phyloP scores from a whole-genome alignment of 1,140 invertebrate species.

The Lanistes nyassanus region DNA sequence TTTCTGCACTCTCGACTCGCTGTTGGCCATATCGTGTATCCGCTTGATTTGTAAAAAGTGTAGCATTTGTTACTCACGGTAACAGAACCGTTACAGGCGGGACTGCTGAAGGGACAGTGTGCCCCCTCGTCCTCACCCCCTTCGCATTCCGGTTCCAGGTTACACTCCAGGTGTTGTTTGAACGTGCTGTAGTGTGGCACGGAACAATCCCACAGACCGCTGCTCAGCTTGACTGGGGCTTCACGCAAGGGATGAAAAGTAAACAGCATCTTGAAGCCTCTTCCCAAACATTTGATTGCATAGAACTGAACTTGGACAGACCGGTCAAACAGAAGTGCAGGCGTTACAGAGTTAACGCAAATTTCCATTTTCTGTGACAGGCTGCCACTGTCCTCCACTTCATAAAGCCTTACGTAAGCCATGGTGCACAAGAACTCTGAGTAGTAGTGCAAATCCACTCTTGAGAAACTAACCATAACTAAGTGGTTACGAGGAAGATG shows the following conservation, averaged over 20 bases:
- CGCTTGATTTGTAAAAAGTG: neutral
- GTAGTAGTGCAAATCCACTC: no score
- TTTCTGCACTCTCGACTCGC: neutral
- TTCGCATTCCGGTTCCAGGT: neutral
- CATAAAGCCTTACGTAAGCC: no score
- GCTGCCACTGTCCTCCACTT: no score
- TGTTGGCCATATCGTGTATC: neutral
- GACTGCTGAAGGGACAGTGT: conserved; percentile 15
- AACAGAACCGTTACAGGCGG: conserved; percentile 1
- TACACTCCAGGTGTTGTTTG: neutral
- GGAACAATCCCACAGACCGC: neutral
- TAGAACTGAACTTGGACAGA: no score
- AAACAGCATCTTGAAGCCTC: neutral
- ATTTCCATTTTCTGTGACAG: no score
- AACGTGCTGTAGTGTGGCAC: neutral
- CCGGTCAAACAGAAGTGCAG: no score
- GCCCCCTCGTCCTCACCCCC: conserved; percentile 16
- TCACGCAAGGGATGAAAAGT: neutral
- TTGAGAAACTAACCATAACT: no score
- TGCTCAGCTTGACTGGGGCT: neutral
- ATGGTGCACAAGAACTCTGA: no score
- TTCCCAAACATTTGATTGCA: no score
- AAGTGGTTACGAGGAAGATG: no score
- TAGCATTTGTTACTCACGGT: conserved; percentile 5
- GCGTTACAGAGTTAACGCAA: no score